phyloP scores from a whole-genome alignment of 2,113 vertebrate species.

The Chauna torquata region DNA sequence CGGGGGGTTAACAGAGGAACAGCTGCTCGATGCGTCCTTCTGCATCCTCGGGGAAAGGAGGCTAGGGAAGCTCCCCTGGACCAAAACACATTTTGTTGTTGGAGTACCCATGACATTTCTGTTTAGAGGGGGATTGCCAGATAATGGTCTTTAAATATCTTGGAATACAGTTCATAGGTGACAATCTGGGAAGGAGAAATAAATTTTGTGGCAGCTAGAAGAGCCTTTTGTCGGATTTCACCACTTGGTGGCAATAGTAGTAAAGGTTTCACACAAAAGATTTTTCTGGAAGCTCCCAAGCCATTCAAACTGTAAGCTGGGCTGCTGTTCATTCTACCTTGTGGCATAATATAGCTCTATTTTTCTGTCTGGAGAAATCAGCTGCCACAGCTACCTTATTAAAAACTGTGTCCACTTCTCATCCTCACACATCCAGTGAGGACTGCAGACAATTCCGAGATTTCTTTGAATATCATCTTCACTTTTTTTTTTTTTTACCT shows the following conservation, averaged over 20 bases:
- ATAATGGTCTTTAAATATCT: neutral
- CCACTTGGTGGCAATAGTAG: conserved; percentile 72
- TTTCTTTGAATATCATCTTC: neutral
- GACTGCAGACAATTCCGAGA: neutral
- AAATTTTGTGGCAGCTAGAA: neutral
- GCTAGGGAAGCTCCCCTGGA: rapidly evolving
- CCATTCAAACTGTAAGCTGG: neutral
- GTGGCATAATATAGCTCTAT: neutral
- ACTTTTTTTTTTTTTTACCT: neutral
- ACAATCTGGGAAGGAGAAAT: neutral
- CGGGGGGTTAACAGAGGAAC: neutral
- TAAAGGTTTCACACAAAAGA: conserved; percentile 58
- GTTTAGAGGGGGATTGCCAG: neutral
- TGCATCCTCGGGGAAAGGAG: neutral
- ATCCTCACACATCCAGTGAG: neutral
- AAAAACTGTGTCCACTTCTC: neutral
- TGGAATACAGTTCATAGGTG: neutral
- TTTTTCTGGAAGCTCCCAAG: conserved; percentile 72
- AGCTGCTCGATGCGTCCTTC: neutral
- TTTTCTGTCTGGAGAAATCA: conserved; percentile 10
- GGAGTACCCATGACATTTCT: neutral
- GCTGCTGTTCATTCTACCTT: conserved; percentile 35
- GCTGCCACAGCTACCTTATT: neutral
- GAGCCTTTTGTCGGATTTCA: neutral
- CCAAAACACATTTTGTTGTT: neutral